These are phyloP conservation scores for Daktulosphaira vitifoliae DNA, from an alignment of 1,140 invertebrate genomes.

Conservation along the genomic window DNA sequence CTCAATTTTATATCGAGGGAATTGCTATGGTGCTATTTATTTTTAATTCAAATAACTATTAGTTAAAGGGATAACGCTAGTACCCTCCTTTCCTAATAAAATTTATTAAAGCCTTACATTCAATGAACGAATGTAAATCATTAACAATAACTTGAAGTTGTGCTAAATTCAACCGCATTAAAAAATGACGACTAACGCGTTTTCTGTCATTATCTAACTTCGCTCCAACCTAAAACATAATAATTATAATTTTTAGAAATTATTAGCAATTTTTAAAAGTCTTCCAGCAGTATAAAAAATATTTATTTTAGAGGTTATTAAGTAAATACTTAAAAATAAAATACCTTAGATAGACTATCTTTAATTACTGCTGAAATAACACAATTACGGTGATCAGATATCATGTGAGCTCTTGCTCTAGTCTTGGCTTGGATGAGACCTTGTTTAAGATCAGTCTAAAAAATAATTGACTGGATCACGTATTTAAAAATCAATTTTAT, in stretches of 20 bases:
- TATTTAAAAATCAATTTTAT: neutral
- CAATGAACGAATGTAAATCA: slow-evolving; percentile 86
- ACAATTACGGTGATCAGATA: slow-evolving; percentile 18
- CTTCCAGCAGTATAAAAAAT: no score
- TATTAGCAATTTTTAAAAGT: no score
- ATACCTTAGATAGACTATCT: slow-evolving; percentile 20
- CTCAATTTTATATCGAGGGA: no score
- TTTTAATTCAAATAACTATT: no score
- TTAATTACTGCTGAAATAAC: slow-evolving; percentile 24
- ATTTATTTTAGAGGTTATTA: no score
- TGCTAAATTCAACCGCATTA: slow-evolving; percentile 88
- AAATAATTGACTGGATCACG: neutral
- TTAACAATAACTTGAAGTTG: slow-evolving; percentile 91
- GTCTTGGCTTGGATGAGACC: neutral
- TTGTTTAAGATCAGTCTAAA: slow-evolving; percentile 11
- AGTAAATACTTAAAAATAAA: no score
- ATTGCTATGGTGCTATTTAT: no score
- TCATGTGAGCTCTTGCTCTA: slow-evolving; percentile 7
- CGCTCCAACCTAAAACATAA: slow-evolving; percentile 60
- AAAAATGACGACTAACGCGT: slow-evolving; percentile 67
- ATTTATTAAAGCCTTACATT: slow-evolving; percentile 48
- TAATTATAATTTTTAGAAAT: no score
- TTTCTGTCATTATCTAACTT: slow-evolving; percentile 70
- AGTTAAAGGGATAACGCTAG: no score
- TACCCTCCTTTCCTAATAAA: no score